Conservation (phyloP, 2,797 vertebrate species). For the Okamejei kenojei region DNA sequence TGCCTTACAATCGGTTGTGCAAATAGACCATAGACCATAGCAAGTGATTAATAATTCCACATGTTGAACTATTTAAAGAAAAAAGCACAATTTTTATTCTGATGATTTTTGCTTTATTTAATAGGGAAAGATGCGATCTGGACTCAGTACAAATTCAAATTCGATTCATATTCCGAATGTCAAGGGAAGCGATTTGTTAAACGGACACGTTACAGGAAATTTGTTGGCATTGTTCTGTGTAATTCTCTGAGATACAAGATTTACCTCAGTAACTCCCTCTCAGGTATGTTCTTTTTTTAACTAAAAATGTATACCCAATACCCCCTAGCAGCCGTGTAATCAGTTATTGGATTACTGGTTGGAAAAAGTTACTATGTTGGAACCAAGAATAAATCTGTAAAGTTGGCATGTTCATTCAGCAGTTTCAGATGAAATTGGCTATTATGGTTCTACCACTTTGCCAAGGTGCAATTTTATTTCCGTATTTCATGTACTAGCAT, state of each 20-base stretch:
- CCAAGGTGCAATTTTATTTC: background rate
- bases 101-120: background rate
- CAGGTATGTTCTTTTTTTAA: conserved; percentile 63
- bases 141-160: conserved; percentile 85
- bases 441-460: too few species aligned
- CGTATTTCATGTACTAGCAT: background rate
- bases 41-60: background rate
- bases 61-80: background rate
- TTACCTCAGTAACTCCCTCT: conserved; percentile 91
- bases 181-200: conserved; percentile 85
- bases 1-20: background rate
- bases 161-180: conserved; percentile 85
- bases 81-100: background rate
- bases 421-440: background rate
- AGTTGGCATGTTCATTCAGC: background rate
- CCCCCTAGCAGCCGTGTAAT: background rate
- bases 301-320: too few species aligned
- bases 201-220: conserved; percentile 97
- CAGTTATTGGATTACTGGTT: background rate
- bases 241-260: conserved; percentile 98
- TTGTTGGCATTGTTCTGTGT: conserved; percentile 94
- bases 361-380: background rate
- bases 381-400: background rate
- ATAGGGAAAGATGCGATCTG: conserved; percentile 93
- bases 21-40: background rate